Percentiles rank a stretch among this genome's conserved stretches.
These are phyloP conservation scores for Chrysaora quinquecirrha DNA, from an alignment of 30 jellyfish, hydroid and myxozoan genomes.

Conservation along the genomic window DNA sequence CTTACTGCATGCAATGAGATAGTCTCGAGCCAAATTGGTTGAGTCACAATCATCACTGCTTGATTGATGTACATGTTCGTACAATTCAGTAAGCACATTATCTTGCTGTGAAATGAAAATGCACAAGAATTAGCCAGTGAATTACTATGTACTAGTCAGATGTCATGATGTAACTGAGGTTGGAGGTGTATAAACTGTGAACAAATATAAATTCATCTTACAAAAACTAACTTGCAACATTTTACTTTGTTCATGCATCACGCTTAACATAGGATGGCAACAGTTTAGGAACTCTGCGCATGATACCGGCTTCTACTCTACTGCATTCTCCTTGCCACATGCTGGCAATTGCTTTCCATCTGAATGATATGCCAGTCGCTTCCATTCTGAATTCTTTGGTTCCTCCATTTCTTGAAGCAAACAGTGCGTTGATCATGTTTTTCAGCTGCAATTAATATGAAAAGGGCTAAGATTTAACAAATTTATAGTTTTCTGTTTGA, in stretches of 20 bases:
- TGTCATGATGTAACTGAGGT: no score
- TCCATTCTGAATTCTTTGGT: not conserved
- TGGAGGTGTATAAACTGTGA: no score
- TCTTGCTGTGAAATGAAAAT: not conserved
- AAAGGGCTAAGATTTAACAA: no score
- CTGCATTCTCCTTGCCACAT: not conserved
- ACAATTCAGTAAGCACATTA: not conserved
- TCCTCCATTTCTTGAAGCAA: slow-evolving; percentile 1
- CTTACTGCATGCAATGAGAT: not conserved
- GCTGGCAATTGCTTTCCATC: not conserved
- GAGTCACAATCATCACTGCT: not conserved
- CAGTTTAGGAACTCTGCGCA: not conserved
- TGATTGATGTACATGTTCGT: not conserved
- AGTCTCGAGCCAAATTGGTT: not conserved
- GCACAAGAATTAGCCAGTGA: no score
- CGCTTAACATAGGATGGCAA: not conserved
- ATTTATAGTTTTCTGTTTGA: no score
- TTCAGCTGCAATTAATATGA: not conserved
- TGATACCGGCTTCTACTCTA: not conserved
- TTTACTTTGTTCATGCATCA: not conserved
- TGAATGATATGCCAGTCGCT: not conserved
- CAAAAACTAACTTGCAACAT: not conserved
- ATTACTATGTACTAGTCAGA: no score
- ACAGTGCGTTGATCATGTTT: not conserved
- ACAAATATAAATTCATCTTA: no score